Base-by-base conservation (phyloP, 2,888 invertebrate species). In the Trachelus stipa region DNA sequence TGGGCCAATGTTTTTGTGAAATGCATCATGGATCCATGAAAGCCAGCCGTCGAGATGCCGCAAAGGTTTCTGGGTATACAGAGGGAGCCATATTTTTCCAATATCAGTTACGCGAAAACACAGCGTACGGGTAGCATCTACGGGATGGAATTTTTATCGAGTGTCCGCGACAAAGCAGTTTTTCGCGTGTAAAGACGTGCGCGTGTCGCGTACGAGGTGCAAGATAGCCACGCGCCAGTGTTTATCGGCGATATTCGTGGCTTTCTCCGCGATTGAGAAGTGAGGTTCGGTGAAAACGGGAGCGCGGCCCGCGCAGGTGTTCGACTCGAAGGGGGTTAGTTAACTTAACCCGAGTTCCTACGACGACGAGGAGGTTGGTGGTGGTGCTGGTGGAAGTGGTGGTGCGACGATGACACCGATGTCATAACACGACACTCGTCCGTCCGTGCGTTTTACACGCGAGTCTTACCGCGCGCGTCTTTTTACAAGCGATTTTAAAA, bases 51-150 rank as follows among this genome's bases (percentile, higher is more conserved):
- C 87, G 88, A 86, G 87, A 87, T 88, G 88, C 85, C 92, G 92
- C 92, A 92, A 92, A 90, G 92, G 91, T 92, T 93, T 92, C 92
- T 92, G 93, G 93, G 93, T 92, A 92, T 92, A 90, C 91, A 91
- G 93, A 92, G 92, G 92, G 92, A 93, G 93, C 93, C 93, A 93
- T 92, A 92, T 93, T 93, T 93, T 93, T 92, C 87, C 92, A 92
- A 92, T 92, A 92, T 91, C 92, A 91, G 92, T 92, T 92, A 92
- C 92, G 92, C 91, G 92, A 92, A 91, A 88, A 89, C 86, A 78
- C 78, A 88, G 88, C 87, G 89, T 86, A 89, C 85, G 86, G 85
- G 83, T 83, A 86, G 85, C 85, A 86, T 85, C 85, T 82, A 85
- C 84, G 84, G 85, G 82, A 85, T 86, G 87, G 86, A 82, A 83